Base-by-base conservation (phyloP, 2,888 invertebrate species). In the Muscina levida region DNA sequence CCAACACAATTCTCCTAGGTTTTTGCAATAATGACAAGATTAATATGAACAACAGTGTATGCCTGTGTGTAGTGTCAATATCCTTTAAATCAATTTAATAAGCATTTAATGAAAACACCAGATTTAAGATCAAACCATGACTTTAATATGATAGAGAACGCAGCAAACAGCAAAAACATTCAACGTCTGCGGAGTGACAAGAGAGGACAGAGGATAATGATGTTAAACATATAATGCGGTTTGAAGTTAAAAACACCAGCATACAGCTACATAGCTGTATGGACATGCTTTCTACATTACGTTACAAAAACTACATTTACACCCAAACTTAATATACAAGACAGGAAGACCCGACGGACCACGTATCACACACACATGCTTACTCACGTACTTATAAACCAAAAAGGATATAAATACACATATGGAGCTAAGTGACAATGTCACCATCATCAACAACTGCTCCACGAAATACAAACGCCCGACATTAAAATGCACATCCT, bases 231-330 rank as follows among this genome's bases (percentile, higher is more conserved):
- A 10, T 59, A 17, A 37, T 62, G 62, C 42, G 62, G 62, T 62
- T 62, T 62, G 13, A 62, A 42, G 62, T 62, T 62, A 13, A 62
- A n/a, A 62, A 22, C 62, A 19, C n/a, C 62, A 39, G 42, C 62
- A 42, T 22, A 42, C 11, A 62, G 13, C 0, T 39, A 39, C 10
- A 39, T 11, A 17, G n/a, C 37, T 17, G 19, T 19, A 48, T 19
- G 48, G n/a, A 8, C 46, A 48, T 22, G 17, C 31, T 31, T 31
- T 31, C 8, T 31, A 31, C 31, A 31, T 15, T 62, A 19, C 42
- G 62, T 10, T 19, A 4, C 10, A 22, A 22, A 42, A 42, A 24
- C 24, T 13, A n/a, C n/a, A 53, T 53, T 53, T 53, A 53, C 19
- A 37, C 22, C 42, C 19, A 37, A 37, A 62, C 62, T 62, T 62